Evolutionary conservation across 2,113 vertebrate species (phyloP), one percentile per base, ranked within the genome.

Genomic region (Seriola dumerili): DNA sequence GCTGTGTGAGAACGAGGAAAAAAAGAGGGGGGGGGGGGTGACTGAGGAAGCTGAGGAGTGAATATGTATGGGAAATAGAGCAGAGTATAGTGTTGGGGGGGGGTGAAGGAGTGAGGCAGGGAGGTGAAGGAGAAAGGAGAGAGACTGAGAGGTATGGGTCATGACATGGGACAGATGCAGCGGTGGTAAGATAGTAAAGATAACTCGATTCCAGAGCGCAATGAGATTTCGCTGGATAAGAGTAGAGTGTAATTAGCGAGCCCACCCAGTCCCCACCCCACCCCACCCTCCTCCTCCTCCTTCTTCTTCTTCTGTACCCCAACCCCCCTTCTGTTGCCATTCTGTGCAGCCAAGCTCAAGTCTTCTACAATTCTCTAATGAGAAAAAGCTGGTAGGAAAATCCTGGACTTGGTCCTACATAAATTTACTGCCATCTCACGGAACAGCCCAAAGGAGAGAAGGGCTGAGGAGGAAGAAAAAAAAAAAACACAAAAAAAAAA

Each of bases 391-490:
- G 96, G 84, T 81, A 94, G 94, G 87, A 94, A 92, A 95, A 93
- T 77, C 95, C 96, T 96, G 97, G 96, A 97, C 93, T 89, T 91
- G 94, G 93, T 96, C 96, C 97, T 96, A 96, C 94, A 96, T 95
- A 97, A 97, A 97, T 96, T 97, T 96, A 94, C 96, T 96, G 96
- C 94, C 96, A 96, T 97, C 96, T 96, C 96, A 96, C 95, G 95
- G 88, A 91, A 95, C 93, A 93, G 94, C 83, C 77, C 76, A 84
- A 29, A 44, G 8, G 34, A 58, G 62, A 16, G 48, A 69, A 25
- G 65, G 29, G 44, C 12, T 52, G 78, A 19, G n/a, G 36, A 84
- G 36, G 72, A 38, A 58, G 4, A n/a, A 64, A 36, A 54, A 29
- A 29, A 29, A 29, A 29, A 29, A 36, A 54, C 54, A 63, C 32